Conservation (phyloP, 2,888 invertebrate species). For the Latheticus oryzae region DNA sequence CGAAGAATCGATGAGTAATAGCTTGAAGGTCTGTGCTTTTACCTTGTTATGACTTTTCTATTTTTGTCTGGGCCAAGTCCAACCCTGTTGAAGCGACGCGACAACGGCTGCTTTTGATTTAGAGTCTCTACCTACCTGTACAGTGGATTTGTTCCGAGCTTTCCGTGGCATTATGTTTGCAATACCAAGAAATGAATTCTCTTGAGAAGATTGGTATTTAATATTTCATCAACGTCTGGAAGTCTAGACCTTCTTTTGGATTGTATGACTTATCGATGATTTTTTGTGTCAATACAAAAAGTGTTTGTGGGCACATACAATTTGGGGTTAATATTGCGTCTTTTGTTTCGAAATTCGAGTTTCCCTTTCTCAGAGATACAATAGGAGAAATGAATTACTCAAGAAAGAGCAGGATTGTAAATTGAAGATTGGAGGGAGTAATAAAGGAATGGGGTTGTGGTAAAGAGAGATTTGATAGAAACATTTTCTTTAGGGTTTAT, state of each 20-base stretch:
- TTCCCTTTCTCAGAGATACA: constrained; percentile 6
- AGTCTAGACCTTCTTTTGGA: constrained; percentile 5
- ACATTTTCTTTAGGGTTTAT: constrained; percentile 21
- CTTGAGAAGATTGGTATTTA: constrained; percentile 4
- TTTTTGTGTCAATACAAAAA: constrained; percentile 14
- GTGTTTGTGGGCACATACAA: too few species aligned
- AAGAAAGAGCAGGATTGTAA: constrained; percentile 8
- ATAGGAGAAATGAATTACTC: constrained; percentile 7
- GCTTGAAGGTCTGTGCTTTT: too few species aligned
- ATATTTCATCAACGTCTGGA: constrained; percentile 1
- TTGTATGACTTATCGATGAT: neutral
- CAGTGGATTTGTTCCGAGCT: neutral
- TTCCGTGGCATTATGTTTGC: constrained; percentile 12
- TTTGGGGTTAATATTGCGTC: too few species aligned
- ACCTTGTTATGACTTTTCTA: neutral
- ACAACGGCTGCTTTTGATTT: constrained; percentile 18
- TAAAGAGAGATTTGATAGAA: constrained; percentile 3
- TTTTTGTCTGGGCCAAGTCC: neutral
- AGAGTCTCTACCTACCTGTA: neutral
- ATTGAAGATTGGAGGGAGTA: constrained; percentile 6
- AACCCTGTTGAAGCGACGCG: constrained; percentile 2
- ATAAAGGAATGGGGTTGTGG: constrained; percentile 7
- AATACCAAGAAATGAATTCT: constrained; percentile 11
- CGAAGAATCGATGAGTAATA: too few species aligned
- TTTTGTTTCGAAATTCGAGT: constrained; percentile 12